These are phyloP conservation scores for Chinchilla lanigera DNA, from an alignment of 2,113 vertebrate species.

Conservation along the genomic window DNA sequence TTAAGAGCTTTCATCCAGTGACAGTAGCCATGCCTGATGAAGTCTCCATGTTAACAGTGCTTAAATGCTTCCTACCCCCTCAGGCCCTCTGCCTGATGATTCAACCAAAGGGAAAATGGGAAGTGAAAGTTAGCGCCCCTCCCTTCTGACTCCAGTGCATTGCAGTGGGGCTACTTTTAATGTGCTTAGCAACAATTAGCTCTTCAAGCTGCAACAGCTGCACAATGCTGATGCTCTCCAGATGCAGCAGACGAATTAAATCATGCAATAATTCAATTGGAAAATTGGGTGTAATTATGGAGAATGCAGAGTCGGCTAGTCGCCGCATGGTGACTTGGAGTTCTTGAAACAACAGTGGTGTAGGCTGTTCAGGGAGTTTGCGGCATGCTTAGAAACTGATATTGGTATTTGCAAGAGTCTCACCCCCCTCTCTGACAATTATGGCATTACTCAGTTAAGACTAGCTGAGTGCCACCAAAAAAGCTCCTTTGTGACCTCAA, in stretches of 20 bases:
- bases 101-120: slow-evolving; percentile 69
- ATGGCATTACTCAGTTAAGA: slow-evolving; percentile 6
- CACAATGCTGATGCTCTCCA: slow-evolving; percentile 90
- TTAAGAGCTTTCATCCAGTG: slow-evolving; percentile 75
- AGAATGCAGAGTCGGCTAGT: slow-evolving; percentile 89
- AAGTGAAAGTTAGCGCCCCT: slow-evolving; percentile 69
- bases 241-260: slow-evolving; percentile 90
- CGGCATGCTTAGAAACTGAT: slow-evolving; percentile 77
- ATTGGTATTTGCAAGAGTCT: slow-evolving; percentile 81
- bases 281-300: slow-evolving; percentile 91
- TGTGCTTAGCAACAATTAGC: slow-evolving; percentile 88
- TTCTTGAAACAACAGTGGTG: slow-evolving; percentile 84
- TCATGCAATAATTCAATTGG: slow-evolving; percentile 91
- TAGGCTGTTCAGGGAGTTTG: slow-evolving; percentile 71
- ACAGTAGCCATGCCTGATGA: slow-evolving; percentile 75
- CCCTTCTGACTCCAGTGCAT: slow-evolving; percentile 81
- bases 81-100: slow-evolving; percentile 65
- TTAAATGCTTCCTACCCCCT: slow-evolving; percentile 70
- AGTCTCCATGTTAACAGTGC: slow-evolving; percentile 72
- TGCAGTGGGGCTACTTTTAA: slow-evolving; percentile 87
- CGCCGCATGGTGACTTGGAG: slow-evolving; percentile 86
- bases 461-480: neutral
- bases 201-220: slow-evolving; percentile 90
- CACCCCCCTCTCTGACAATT: slow-evolving; percentile 43
- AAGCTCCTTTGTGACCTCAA: neutral